These are phyloP conservation scores for Liodrosophila aerea DNA, from an alignment of 2,888 invertebrate genomes.

Conservation along the genomic window DNA sequence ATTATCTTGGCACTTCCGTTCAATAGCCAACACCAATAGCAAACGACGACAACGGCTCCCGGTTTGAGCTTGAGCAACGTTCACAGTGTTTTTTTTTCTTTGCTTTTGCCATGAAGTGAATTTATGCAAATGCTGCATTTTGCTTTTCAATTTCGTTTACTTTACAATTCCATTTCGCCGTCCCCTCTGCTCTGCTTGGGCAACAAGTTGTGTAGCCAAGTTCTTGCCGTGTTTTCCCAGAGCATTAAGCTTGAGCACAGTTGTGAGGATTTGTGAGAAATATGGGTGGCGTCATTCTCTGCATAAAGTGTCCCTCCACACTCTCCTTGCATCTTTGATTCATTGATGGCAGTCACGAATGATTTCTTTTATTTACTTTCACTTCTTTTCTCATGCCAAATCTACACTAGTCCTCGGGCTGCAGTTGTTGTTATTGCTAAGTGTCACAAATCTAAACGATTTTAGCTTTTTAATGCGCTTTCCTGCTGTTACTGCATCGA, in stretches of 20 bases:
- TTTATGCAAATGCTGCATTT: conserved; percentile 76
- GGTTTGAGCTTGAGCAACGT: background rate
- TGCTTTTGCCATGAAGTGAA: conserved; percentile 32
- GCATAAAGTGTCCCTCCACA: conserved; percentile 58
- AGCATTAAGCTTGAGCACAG: conserved; percentile 57
- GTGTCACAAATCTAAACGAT: conserved; percentile 73
- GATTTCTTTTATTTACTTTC: conserved; percentile 34
- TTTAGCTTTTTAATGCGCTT: conserved; percentile 70
- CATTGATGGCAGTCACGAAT: too few species aligned
- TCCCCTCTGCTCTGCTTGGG: conserved; percentile 9
- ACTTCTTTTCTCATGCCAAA: conserved; percentile 49
- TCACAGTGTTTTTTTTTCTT: too few species aligned
- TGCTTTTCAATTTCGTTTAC: conserved; percentile 71
- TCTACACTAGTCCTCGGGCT: too few species aligned
- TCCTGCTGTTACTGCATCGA: conserved; percentile 46
- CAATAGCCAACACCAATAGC: conserved; percentile 49
- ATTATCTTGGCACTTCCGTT: conserved; percentile 58
- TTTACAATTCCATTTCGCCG: conserved; percentile 48
- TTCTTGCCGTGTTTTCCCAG: conserved; percentile 63
- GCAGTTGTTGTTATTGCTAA: conserved; percentile 48
- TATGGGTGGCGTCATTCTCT: conserved; percentile 65
- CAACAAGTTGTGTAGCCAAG: conserved; percentile 61
- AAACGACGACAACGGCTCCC: conserved; percentile 3
- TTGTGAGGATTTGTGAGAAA: conserved; percentile 61
- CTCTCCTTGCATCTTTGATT: background rate